Percentiles rank a stretch among this genome's conserved stretches.
phyloP scores from a whole-genome alignment of 1,140 invertebrate species.

The Euwallacea similis region DNA sequence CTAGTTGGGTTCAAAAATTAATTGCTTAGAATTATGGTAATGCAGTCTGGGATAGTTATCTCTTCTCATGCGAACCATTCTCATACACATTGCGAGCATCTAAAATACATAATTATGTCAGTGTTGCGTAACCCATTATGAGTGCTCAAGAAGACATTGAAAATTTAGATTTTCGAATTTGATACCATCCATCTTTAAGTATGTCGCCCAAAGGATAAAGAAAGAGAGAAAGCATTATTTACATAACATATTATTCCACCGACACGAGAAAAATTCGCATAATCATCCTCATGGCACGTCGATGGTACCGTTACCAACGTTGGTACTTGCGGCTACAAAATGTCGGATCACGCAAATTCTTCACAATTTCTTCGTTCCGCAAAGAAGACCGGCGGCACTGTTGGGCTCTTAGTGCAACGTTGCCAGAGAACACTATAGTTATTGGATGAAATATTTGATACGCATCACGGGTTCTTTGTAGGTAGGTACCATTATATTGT shows the following conservation, averaged over 20 bases:
- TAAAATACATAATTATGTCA: no score
- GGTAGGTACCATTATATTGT: slow-evolving; percentile 1
- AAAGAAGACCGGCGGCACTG: slow-evolving; percentile 1
- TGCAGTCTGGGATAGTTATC: no score
- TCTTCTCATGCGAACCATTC: no score
- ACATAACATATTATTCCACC: slow-evolving; percentile 5
- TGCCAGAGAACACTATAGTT: not conserved
- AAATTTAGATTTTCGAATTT: no score
- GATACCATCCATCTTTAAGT: no score
- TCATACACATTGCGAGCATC: no score
- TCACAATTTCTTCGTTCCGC: not conserved
- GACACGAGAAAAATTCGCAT: slow-evolving; percentile 1
- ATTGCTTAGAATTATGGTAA: no score
- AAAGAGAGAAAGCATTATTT: slow-evolving; percentile 1
- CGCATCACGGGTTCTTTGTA: not conserved
- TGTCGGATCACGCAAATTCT: slow-evolving; percentile 1
- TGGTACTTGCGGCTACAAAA: no score
- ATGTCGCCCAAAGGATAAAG: no score
- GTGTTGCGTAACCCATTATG: no score
- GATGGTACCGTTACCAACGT: not conserved
- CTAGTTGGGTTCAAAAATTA: no score
- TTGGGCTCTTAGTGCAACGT: not conserved
- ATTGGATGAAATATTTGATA: slow-evolving; percentile 3
- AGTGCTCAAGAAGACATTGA: no score
- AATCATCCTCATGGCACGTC: not conserved